Base-by-base conservation (phyloP, 2,888 invertebrate genomes). In the Mechanitis mazaeus region DNA sequence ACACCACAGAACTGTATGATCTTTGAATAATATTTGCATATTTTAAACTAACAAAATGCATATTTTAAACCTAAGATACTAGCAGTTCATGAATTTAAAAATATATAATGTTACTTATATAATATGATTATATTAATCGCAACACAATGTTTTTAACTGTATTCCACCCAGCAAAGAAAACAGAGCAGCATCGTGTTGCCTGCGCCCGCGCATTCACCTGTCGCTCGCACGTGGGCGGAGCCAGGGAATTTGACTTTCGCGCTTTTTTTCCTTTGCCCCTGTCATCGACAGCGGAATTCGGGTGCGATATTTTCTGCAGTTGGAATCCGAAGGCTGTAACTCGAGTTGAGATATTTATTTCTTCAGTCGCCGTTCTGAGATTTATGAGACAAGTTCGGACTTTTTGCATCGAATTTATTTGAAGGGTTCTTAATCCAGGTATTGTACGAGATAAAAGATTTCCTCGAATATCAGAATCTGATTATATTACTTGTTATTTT, bases 231-330 rank as follows among this genome's bases (percentile, higher is more conserved):
- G 82, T 79, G 84, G 84, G 87, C 86, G 87, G 85, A 83, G 80
- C 76, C 81, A 71, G 65, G 81, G 84, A 82, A 84, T 84, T 80
- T 78, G 77, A 72, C 70, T 73, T 82, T 84, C 83, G 77, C 83
- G 79, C 82, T 81, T 83, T 83, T 86, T 86, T 84, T 80, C 80
- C 79, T 80, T 74, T 83, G 80, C 72, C 72, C 77, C 81, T 79
- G 83, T 85, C 87, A 85, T 80, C 75, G 72, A 73, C 73, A 66
- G 74, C 80, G 87, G 88, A 88, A 90, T 88, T 88, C 83, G 86
- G 88, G 90, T 90, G 90, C 89, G 87, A 89, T 90, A 90, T 90
- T 88, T 90, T 79, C 86, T 82, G 76, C 70, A 76, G 75, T 72
- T 79, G 87, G 89, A 88, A 89, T 89, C 82, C 84, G 82, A 84